Percentiles rank a stretch among this genome's conserved stretches.
Evolutionary conservation across 2,888 invertebrate genomes (phyloP).

Genomic region (Spodoptera picta): DNA sequence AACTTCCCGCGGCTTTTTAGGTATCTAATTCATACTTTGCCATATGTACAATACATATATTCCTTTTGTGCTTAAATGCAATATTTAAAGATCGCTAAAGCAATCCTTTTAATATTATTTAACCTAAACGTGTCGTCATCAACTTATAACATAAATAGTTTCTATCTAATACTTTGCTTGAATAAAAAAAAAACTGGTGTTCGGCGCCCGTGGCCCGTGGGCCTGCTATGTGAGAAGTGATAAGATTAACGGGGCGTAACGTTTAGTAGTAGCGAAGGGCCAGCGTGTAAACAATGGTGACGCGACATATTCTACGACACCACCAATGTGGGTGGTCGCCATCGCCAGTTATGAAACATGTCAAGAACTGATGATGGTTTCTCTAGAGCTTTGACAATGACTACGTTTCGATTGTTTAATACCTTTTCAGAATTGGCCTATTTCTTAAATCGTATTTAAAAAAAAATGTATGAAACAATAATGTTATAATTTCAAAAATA

Average conservation of each 20-base stretch:
- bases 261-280: conserved; percentile 75
- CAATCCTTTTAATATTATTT: neutral
- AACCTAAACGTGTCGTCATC: neutral
- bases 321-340: conserved; percentile 79
- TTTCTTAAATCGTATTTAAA: too few species aligned
- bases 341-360: conserved; percentile 38
- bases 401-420: neutral
- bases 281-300: conserved; percentile 78
- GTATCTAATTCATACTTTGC: too few species aligned
- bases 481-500: too few species aligned
- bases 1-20: too few species aligned
- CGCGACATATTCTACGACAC: conserved; percentile 70
- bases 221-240: conserved; percentile 57
- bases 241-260: conserved; percentile 78
- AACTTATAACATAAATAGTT: conserved; percentile 6
- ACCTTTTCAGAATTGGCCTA: too few species aligned
- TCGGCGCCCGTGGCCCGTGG: conserved; percentile 23
- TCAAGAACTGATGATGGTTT: conserved; percentile 22
- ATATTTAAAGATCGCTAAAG: neutral
- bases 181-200: conserved; percentile 20
- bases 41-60: too few species aligned
- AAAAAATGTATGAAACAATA: too few species aligned
- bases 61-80: too few species aligned
- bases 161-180: conserved; percentile 23
- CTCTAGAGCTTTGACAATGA: conserved; percentile 1